A percentile compares a stretch with the other conserved stretches of the same genome.
phyloP scores from a whole-genome alignment of 2,888 invertebrate genomes.

The Synergus japonicus region DNA sequence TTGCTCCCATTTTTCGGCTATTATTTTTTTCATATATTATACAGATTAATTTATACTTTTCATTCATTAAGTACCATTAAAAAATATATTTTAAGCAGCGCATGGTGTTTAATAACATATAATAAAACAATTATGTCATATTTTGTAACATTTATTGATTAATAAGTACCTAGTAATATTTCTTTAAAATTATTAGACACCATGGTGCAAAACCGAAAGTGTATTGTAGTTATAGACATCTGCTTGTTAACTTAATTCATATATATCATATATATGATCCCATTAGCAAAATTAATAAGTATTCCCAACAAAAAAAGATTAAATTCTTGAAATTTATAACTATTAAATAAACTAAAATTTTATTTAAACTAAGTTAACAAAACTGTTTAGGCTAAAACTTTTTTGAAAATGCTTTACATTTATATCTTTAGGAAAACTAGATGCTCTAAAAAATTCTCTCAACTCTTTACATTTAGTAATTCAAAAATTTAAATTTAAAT shows the following conservation, averaged over 20 bases:
- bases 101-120: not conserved
- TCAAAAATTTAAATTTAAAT: slow-evolving; percentile 8
- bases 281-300: not conserved
- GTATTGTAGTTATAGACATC: slow-evolving; percentile 32
- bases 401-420: slow-evolving; percentile 5
- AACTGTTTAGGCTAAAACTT: not conserved
- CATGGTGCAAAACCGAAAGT: not conserved
- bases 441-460: slow-evolving; percentile 23
- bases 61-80: no score
- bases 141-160: not conserved
- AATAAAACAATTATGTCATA: not conserved
- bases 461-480: not conserved
- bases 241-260: slow-evolving; percentile 28
- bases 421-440: not conserved
- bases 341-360: not conserved
- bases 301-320: not conserved
- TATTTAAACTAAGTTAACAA: slow-evolving; percentile 31
- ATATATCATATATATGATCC: not conserved
- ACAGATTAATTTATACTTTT: not conserved
- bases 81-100: not conserved
- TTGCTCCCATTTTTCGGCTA: not conserved
- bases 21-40: not conserved
- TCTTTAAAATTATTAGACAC: not conserved
- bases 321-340: not conserved
- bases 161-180: not conserved